Evolutionary conservation across 2,113 vertebrate species (phyloP), one percentile per base, ranked within the genome.

Genomic region (Thermophis baileyi): DNA sequence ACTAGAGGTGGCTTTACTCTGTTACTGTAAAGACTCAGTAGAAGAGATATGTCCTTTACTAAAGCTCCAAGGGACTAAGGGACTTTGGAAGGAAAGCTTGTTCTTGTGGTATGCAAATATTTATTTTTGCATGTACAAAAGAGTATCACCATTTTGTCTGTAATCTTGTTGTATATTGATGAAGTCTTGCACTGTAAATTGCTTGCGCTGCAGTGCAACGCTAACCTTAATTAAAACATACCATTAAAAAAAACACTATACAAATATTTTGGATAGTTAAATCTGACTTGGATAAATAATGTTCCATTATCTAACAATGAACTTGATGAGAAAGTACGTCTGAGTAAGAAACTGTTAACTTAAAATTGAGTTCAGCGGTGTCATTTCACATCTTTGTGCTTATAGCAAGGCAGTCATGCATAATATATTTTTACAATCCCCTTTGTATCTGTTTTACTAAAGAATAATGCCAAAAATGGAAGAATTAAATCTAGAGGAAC

Each of bases 351-450:
- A 63, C 89, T 93, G 20, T 94, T 96, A 94, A 47, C 93, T 88
- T 85, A 49, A 94, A 85, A 95, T 94, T 89, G 90, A 95, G 85
- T 44, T 90, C 12, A 94, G 89, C 81, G 92, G 81, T 90, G 92
- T 53, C 85, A 94, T 95, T 95, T 96, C 88, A 94, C 90, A 63
- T 93, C 94, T 94, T 95, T 96, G 90, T 95, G 0, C 90, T 90
- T 90, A 95, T 93, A 94, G 95, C 92, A 89, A 94, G 93, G 93
- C 95, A 97, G 63, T 96, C 96, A 93, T 94, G 96, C 94, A 0
- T 89, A 94, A 94, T 93, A 96, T 96, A 96, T 95, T 89, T 94
- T 95, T 92, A 81, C 96, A 96, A 94, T 96, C 96, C 94, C 94
- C 54, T 97, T 95, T 81, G 95, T 93, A 95, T 96, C 96, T 95